These are phyloP conservation scores for Leptinotarsa haldemani DNA, from an alignment of 2,888 invertebrate genomes.

Conservation along the genomic window DNA sequence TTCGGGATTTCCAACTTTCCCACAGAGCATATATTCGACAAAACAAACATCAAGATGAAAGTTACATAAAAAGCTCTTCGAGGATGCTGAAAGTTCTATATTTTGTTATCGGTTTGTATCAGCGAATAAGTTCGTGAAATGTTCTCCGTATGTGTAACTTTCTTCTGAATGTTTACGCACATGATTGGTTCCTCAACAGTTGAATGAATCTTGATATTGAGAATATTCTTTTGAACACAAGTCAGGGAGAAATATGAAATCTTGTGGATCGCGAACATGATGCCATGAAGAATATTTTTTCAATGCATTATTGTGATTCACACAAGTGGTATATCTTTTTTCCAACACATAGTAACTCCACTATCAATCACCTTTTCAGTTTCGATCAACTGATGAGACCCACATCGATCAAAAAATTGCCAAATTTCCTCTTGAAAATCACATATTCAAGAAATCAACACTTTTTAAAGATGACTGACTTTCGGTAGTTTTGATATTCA, in stretches of 20 bases:
- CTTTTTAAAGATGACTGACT: no score
- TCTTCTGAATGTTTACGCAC: conserved; percentile 16
- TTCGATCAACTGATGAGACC: no score
- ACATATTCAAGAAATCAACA: no score
- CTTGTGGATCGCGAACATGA: not conserved
- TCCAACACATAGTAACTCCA: no score
- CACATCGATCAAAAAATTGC: no score
- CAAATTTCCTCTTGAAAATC: no score
- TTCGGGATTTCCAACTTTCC: not conserved
- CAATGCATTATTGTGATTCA: no score
- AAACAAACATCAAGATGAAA: conserved; percentile 28
- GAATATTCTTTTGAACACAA: not conserved
- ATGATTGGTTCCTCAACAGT: conserved; percentile 13
- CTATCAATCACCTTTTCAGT: no score
- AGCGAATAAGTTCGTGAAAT: conserved; percentile 10
- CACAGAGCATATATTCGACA: conserved; percentile 10
- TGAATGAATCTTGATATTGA: not conserved
- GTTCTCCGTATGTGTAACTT: conserved; percentile 22
- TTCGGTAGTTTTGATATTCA: no score
- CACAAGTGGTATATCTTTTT: no score
- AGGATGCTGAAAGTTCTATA: conserved; percentile 18
- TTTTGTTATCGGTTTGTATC: conserved; percentile 22
- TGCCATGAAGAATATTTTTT: not conserved
- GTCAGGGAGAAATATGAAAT: not conserved
- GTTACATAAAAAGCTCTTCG: conserved; percentile 26